A percentile compares a stretch with the other conserved stretches of the same genome.
phyloP scores from a whole-genome alignment of 2,888 invertebrate species.

The Gibbula magus region DNA sequence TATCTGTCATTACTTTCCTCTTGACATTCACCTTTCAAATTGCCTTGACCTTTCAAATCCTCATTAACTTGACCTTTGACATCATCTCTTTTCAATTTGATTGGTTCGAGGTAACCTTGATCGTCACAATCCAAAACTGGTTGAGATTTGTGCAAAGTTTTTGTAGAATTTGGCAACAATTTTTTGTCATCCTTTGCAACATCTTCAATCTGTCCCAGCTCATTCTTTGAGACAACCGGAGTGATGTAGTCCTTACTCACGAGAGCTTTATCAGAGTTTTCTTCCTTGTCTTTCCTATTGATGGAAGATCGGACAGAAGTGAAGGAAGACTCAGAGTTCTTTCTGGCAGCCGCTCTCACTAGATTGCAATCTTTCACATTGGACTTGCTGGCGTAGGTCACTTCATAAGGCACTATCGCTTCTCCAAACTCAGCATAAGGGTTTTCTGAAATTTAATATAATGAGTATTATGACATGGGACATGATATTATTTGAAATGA shows the following conservation, averaged over 20 bases:
- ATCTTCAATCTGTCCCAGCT: neutral
- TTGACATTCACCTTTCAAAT: neutral
- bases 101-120: neutral
- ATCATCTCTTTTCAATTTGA: neutral
- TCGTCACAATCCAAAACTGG: neutral
- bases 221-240: constrained; percentile 24
- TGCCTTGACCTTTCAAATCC: neutral
- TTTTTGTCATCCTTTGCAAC: constrained; percentile 10
- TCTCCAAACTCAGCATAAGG: constrained; percentile 38
- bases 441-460: constrained; percentile 27
- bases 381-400: neutral
- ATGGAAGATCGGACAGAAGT: neutral
- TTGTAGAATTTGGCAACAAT: neutral
- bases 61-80: neutral
- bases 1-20: neutral
- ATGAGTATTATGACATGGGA: too few species aligned
- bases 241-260: constrained; percentile 25
- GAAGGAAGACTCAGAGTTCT: constrained; percentile 12
- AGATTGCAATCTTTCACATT: constrained; percentile 5
- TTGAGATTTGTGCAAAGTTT: neutral
- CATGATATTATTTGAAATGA: too few species aligned
- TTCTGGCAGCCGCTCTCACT: neutral
- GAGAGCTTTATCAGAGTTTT: constrained; percentile 21
- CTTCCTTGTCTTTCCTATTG: neutral
- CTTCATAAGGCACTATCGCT: constrained; percentile 19